Evolutionary conservation across 1,140 invertebrate species (phyloP).

Genomic region (Adelges cooleyi): DNA sequence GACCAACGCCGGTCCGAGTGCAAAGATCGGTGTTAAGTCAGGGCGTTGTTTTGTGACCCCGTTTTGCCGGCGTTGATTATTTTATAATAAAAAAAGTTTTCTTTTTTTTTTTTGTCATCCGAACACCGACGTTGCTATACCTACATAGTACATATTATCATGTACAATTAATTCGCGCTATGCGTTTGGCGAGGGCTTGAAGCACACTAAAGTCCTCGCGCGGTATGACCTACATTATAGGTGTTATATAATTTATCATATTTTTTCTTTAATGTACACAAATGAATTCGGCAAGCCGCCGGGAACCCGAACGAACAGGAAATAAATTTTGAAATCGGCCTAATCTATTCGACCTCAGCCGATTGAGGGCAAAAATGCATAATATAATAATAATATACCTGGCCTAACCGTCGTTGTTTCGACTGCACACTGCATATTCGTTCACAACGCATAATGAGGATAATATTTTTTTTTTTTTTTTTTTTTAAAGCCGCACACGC

Average conservation of each 20-base stretch:
- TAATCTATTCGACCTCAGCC: constrained; percentile 9
- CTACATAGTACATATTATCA: no score
- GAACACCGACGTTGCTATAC: not conserved
- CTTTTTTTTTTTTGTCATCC: not conserved
- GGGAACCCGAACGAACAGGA: not conserved
- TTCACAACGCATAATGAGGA: no score
- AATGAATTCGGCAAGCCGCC: not conserved
- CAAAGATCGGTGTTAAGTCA: no score
- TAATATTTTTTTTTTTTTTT: no score
- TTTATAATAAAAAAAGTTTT: no score
- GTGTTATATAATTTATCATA: no score
- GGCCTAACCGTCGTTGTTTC: not conserved
- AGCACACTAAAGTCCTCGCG: not conserved
- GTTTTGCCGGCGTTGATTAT: not conserved
- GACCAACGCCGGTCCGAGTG: no score
- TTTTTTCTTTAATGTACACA: not conserved
- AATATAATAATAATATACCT: no score
- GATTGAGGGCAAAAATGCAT: not conserved
- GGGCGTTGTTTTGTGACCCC: no score
- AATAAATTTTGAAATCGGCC: constrained; percentile 4
- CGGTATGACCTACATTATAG: constrained; percentile 8
- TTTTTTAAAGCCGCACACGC: no score
- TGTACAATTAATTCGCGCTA: no score
- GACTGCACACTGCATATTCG: no score
- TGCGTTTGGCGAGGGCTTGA: not conserved